Percentiles rank a stretch among this genome's conserved stretches.
Conservation (phyloP, 1,140 invertebrate genomes). For the Zophobas morio region DNA sequence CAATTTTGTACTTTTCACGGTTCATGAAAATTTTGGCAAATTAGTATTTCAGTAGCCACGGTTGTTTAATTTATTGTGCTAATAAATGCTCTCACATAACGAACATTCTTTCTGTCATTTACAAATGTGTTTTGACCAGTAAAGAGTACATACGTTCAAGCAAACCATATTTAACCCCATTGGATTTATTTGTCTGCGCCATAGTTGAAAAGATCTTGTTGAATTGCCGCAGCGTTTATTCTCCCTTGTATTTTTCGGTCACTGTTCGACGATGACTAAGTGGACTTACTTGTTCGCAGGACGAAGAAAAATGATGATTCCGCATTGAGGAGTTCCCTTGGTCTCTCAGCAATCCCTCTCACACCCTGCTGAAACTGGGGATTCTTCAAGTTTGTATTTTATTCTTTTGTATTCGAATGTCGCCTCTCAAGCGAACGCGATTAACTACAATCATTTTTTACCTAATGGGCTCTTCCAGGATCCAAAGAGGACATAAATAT, state of each 20-base stretch:
- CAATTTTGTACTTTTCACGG: no score
- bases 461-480: not conserved
- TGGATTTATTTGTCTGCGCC: conserved; percentile 44
- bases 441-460: conserved; percentile 37
- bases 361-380: conserved; percentile 56
- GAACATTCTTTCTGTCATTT: not conserved
- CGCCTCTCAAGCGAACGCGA: conserved; percentile 10
- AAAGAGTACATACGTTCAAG: not conserved
- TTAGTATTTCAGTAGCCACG: no score
- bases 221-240: conserved; percentile 58
- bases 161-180: conserved; percentile 26
- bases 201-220: conserved; percentile 44
- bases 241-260: conserved; percentile 65
- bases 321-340: conserved; percentile 65
- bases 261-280: conserved; percentile 68
- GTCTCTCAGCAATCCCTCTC: conserved; percentile 62
- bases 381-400: conserved; percentile 60
- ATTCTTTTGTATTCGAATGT: conserved; percentile 57
- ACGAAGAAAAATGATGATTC: conserved; percentile 70
- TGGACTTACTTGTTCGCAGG: conserved; percentile 69
- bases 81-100: no score
- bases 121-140: not conserved
- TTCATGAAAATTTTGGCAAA: no score
- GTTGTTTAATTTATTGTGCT: no score
- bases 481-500: conserved; percentile 22